These are phyloP conservation scores for Entomobrya proxima DNA, from an alignment of 2,888 invertebrate species.

Conservation along the genomic window DNA sequence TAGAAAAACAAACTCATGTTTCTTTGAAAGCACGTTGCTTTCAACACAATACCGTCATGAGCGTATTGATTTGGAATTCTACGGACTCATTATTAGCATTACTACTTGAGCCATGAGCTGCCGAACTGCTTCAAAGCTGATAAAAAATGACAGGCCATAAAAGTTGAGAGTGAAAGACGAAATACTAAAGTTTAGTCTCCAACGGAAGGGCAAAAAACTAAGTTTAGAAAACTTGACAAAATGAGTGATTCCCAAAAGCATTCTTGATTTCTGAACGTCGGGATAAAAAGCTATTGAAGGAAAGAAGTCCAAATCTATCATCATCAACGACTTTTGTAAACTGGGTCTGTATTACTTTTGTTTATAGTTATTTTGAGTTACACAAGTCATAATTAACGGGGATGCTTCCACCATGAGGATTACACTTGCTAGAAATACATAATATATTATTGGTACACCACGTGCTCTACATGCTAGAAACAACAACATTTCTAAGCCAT, in stretches of 20 bases:
- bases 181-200: not conserved
- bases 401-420: too few relatives aligned
- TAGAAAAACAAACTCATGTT: too few relatives aligned
- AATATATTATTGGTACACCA: too few relatives aligned
- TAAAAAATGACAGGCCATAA: not conserved
- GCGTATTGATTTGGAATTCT: not conserved
- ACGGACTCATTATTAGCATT: not conserved
- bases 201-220: not conserved
- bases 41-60: too few relatives aligned
- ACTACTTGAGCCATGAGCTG: not conserved
- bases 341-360: too few relatives aligned
- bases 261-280: not conserved
- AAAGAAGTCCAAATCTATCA: conserved; percentile 1
- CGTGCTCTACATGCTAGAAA: too few relatives aligned
- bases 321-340: too few relatives aligned
- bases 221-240: not conserved
- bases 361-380: too few relatives aligned
- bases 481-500: too few relatives aligned
- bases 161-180: not conserved
- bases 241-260: not conserved
- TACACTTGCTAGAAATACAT: too few relatives aligned
- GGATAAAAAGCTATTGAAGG: not conserved
- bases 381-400: too few relatives aligned
- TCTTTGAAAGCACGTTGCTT: too few relatives aligned
- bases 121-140: not conserved